phyloP scores from a whole-genome alignment of 2,113 vertebrate species.

The Oplegnathus fasciatus region DNA sequence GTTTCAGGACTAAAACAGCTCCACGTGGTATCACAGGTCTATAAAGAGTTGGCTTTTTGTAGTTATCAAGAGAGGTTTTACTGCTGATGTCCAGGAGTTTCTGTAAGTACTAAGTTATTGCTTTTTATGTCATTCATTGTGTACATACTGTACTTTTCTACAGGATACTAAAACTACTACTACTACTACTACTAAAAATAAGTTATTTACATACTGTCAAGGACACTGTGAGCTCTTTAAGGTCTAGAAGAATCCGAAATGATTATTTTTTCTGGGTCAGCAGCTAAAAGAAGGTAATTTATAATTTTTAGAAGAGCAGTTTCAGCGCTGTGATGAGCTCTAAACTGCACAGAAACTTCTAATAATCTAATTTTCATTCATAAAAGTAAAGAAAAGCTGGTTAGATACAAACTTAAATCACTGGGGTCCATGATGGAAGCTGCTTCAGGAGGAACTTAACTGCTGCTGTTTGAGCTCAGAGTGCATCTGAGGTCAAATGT shows the following conservation, averaged over 20 bases:
- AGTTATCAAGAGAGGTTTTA: background rate
- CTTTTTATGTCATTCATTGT: background rate
- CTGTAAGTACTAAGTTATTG: constrained; percentile 1
- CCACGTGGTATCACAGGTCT: background rate
- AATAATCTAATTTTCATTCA: background rate
- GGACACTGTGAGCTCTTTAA: background rate
- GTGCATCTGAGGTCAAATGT: background rate
- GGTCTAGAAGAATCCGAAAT: background rate
- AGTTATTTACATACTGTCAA: background rate
- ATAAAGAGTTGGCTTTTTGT: background rate
- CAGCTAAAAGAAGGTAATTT: background rate
- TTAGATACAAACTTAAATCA: background rate
- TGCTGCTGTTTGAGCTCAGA: background rate
- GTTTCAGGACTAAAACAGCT: background rate
- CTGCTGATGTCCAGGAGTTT: background rate
- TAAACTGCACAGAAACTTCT: background rate
- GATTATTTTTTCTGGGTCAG: background rate
- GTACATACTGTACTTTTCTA: background rate
- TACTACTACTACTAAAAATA: background rate
- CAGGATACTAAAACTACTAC: background rate
- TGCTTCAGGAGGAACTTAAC: background rate
- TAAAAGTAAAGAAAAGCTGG: background rate
- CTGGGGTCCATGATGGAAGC: background rate
- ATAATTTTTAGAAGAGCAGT: background rate
- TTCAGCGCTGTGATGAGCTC: background rate